Base-by-base conservation (phyloP, 1,140 invertebrate genomes). In the Sminthurides bifidus region DNA sequence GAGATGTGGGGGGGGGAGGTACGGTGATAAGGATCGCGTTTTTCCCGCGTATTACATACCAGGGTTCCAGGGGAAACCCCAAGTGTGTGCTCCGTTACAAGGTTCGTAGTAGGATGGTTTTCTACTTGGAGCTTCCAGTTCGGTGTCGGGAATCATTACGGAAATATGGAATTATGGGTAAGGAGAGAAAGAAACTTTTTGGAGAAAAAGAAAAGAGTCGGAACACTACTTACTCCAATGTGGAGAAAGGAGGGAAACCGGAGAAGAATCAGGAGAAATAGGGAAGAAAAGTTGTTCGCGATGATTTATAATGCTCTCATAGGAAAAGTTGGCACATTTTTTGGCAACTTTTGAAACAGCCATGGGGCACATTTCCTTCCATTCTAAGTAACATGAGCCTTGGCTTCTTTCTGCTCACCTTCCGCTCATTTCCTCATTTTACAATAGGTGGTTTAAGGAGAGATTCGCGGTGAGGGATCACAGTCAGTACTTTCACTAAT, bases 291-390 rank as follows among this genome's bases (percentile, higher is more conserved):
- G 15, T 50, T 50, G 27, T 35, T 33, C 48, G 5, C 17, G 48
- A 50, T 50, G 48, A 50, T 50, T 50, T 50, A 50, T 50, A 30
- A 50, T 50, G 48, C 48, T 50, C 48, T 50, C 48, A 35, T 30
- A 50, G 48, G 44, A 31, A 50, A 50, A 50, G 48, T 50, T 50
- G 4, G 29, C 48, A 50, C 48, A 50, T 50, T 50, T 50, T 50
- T 50, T 50, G 48, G 27, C 26, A 50, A 50, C 48, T 50, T 50
- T 43, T 50, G 27, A 50, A 50, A 50, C 48, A 50, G 48, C 48
- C 48, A 35, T 33, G 48, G 27, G 48, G 48, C 48, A 50, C 48
- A 50, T 50, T 50, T 50, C 27, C 48, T 50, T 35, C 48, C 24
- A 50, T 23, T 50, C 15, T 41, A 4, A 8, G 15, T 21, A 15